Evolutionary conservation across 1,140 invertebrate species (phyloP), one percentile per base, ranked within the genome.

Genomic region (Papilio helenus): DNA sequence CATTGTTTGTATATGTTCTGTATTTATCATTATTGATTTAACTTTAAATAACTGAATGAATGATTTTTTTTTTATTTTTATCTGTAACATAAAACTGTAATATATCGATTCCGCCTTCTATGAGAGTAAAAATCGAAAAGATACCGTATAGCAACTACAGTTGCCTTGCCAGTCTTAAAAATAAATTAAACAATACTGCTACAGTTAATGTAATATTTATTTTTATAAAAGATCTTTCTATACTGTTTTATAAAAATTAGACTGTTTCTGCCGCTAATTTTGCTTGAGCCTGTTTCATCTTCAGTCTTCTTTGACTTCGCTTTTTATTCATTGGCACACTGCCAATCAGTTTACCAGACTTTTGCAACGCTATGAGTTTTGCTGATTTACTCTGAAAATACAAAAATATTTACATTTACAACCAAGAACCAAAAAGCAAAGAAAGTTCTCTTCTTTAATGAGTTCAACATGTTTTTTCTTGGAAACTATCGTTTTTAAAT

Each of bases 361-460:
- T 92, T 76, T 92, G 90, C 12, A 94, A 55, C 0, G 93, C 93
- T 44, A 90, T 76, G 9, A 94, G 61, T 81, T 94, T 94, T 0
- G 93, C 93, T 58, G 92, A 85, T 73, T 93, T 94, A 16, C 91
- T 85, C 93, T 94, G 87, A 10, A 79, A 81, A 81, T n/a, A 83
- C 61, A 65, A 83, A 74, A 68, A 61, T 76, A 29, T 39, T 39
- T 39, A 71, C 5, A 34, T 3, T 34, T 34, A 34, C 34, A 34
- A 4, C 34, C 34, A 34, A 34, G 34, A 34, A 34, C 34, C 34
- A 34, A 39, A 39, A 39, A 39, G 34, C 34, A 39, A 8, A 39
- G 34, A 39, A 39, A 39, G 7, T 39, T 8, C 8, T 0, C 29
- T 39, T 39, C 8, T 34, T 34, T 0, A 34, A 34, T 34, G 2